These are phyloP conservation scores for Galagoides demidoff DNA, from an alignment of 2,797 vertebrate species.

Conservation along the genomic window DNA sequence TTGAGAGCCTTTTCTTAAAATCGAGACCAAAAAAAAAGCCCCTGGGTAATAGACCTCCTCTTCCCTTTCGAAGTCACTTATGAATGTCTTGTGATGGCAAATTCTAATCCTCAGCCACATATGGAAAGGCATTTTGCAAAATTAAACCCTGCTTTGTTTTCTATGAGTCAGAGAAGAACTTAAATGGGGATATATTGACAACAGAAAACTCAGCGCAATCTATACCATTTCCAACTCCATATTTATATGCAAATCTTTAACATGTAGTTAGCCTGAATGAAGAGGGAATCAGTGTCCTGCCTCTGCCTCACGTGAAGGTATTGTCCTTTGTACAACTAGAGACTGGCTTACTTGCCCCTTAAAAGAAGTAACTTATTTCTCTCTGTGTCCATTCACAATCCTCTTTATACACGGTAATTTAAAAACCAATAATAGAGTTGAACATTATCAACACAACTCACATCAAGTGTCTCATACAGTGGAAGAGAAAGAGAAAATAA, in stretches of 20 bases:
- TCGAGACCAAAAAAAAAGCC: background rate
- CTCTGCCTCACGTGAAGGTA: background rate
- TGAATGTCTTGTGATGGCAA: background rate
- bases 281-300: too few species aligned
- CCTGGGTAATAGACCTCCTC: background rate
- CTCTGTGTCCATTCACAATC: background rate
- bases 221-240: background rate
- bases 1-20: background rate
- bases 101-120: background rate
- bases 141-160: background rate
- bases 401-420: background rate
- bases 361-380: background rate
- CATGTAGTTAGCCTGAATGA: background rate
- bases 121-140: background rate
- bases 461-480: background rate
- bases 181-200: background rate
- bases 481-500: background rate
- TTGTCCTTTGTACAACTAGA: too few species aligned
- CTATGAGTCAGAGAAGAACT: background rate
- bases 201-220: background rate
- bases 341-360: background rate
- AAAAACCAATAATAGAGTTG: background rate
- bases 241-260: background rate
- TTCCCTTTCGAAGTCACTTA: background rate
- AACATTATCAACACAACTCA: background rate